phyloP scores from a whole-genome alignment of 1,140 invertebrate species.

The Tribolium madens region DNA sequence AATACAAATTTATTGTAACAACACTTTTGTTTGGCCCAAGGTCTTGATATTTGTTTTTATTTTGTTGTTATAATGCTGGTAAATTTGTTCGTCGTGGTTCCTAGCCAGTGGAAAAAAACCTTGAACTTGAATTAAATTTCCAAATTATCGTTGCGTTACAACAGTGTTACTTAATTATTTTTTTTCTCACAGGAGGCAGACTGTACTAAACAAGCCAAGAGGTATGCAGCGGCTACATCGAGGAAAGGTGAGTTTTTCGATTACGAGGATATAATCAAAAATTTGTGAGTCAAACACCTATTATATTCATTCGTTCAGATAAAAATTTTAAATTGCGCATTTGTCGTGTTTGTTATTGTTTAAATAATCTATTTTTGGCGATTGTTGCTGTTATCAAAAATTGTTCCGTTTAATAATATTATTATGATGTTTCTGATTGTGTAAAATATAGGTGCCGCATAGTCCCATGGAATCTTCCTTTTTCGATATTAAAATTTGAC shows the following conservation, averaged over 20 bases:
- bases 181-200: conserved; percentile 50
- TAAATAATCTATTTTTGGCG: conserved; percentile 19
- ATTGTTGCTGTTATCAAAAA: neutral
- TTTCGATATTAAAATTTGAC: conserved; percentile 19
- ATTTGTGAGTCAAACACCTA: conserved; percentile 24
- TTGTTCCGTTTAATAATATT: conserved; percentile 18
- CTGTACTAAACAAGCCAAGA: conserved; percentile 39
- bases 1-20: conserved; percentile 12
- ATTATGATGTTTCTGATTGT: neutral
- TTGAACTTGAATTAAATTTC: conserved; percentile 3
- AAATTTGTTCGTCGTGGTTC: neutral
- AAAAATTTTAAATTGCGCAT: conserved; percentile 17
- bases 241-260: conserved; percentile 33
- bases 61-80: neutral
- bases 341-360: conserved; percentile 18
- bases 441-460: neutral
- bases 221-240: conserved; percentile 13
- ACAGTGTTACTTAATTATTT: conserved; percentile 26
- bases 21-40: neutral
- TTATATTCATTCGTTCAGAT: neutral
- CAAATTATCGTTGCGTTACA: neutral
- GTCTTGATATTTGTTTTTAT: conserved; percentile 9
- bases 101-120: conserved; percentile 3
- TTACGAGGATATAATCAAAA: neutral
- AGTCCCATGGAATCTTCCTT: conserved; percentile 11